Evolutionary conservation across 1,140 invertebrate genomes (phyloP).

Genomic region (Heliconius hewitsoni): DNA sequence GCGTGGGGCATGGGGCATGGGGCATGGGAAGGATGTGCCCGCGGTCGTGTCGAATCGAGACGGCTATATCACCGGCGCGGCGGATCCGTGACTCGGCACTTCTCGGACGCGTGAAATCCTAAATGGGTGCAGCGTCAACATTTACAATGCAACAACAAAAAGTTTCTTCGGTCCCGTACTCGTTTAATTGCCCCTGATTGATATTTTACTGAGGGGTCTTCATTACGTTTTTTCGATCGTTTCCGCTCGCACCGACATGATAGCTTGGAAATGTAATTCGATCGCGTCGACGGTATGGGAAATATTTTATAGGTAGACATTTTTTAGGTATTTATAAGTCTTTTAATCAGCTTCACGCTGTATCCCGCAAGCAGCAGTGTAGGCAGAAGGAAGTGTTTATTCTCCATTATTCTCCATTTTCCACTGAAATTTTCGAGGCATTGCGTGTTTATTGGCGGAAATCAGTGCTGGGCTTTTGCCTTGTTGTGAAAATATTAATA

Average conservation of each 20-base stretch:
- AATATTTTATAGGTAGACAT: background rate
- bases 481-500: too few species aligned
- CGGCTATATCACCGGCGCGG: slow-evolving; percentile 58
- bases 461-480: too few species aligned
- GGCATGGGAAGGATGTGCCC: slow-evolving; percentile 56
- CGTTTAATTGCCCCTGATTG: slow-evolving; percentile 58
- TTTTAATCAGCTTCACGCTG: background rate
- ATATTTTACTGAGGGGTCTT: slow-evolving; percentile 51
- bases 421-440: too few species aligned
- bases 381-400: too few species aligned
- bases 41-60: slow-evolving; percentile 66
- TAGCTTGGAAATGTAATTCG: slow-evolving; percentile 12
- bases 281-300: slow-evolving; percentile 3
- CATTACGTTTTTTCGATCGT: slow-evolving; percentile 47
- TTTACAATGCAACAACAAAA: slow-evolving; percentile 53
- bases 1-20: slow-evolving; percentile 42
- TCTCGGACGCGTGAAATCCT: slow-evolving; percentile 62
- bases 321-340: background rate
- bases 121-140: slow-evolving; percentile 50
- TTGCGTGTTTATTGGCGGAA: too few species aligned
- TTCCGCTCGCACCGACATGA: slow-evolving; percentile 42
- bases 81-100: slow-evolving; percentile 52
- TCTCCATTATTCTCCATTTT: too few species aligned
- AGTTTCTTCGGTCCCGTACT: slow-evolving; percentile 45
- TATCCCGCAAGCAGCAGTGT: too few species aligned